Evolutionary conservation across 2,113 vertebrate genomes (phyloP).

Genomic region (Heliornis fulica): DNA sequence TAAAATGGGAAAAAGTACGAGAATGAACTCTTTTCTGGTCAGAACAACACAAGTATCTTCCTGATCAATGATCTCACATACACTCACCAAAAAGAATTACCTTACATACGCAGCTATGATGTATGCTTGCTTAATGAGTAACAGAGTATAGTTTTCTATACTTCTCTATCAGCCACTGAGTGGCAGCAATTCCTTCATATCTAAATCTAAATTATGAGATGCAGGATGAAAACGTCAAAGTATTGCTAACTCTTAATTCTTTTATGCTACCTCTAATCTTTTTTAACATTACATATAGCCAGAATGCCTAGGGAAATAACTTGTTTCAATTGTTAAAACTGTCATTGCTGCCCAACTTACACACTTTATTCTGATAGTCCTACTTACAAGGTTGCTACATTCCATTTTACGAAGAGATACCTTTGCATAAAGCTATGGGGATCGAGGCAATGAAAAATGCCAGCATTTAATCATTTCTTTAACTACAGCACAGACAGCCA

Average conservation of each 20-base stretch:
- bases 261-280: background rate
- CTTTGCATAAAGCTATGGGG: background rate
- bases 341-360: background rate
- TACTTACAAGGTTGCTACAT: background rate
- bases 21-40: background rate
- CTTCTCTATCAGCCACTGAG: constrained; percentile 31
- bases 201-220: background rate
- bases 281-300: background rate
- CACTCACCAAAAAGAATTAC: background rate
- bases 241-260: background rate
- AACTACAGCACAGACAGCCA: background rate
- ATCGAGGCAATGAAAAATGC: background rate
- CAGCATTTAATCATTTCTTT: background rate
- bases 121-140: no score
- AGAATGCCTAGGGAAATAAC: background rate
- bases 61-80: background rate
- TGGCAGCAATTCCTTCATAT: constrained; percentile 49
- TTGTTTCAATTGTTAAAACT: background rate
- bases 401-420: background rate
- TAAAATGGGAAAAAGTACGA: background rate
- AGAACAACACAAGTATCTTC: background rate
- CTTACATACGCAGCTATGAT: no score
- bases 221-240: background rate
- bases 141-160: background rate
- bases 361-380: background rate